These are phyloP conservation scores for Heterodera schachtii DNA, from an alignment of 1,140 invertebrate species.

Conservation along the genomic window DNA sequence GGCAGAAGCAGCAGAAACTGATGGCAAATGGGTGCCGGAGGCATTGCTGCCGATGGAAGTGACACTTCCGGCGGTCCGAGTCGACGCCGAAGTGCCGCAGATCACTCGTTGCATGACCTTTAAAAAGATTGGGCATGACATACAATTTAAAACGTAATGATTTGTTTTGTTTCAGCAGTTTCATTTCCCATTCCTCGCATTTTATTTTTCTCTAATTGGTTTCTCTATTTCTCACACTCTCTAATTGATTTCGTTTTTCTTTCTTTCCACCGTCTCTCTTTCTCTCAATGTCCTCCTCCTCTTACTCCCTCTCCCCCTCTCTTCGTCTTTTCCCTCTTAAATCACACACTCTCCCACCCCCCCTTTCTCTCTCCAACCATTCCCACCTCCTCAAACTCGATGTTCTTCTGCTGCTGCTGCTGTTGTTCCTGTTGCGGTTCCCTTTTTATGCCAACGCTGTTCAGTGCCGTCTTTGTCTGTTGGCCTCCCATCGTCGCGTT, in stretches of 20 bases:
- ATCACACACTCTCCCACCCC: no score
- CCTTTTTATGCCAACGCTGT: not conserved
- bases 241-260: no score
- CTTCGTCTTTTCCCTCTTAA: no score
- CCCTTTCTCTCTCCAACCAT: no score
- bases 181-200: no score
- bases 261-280: no score
- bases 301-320: no score
- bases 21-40: not conserved
- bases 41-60: not conserved
- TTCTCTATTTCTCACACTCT: no score
- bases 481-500: not conserved
- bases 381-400: constrained; percentile 25
- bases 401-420: constrained; percentile 8
- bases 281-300: no score
- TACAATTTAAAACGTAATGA: no score
- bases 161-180: no score
- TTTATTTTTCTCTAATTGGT: no score
- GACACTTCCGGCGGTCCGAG: not conserved
- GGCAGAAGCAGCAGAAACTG: not conserved
- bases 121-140: not conserved
- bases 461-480: not conserved
- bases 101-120: constrained; percentile 32
- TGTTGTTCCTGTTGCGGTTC: constrained; percentile 7
- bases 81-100: constrained; percentile 7